Percentiles rank a stretch among this genome's conserved stretches.
phyloP scores from a whole-genome alignment of 2,113 vertebrate species.

The Speoplatyrhinus poulsoni region DNA sequence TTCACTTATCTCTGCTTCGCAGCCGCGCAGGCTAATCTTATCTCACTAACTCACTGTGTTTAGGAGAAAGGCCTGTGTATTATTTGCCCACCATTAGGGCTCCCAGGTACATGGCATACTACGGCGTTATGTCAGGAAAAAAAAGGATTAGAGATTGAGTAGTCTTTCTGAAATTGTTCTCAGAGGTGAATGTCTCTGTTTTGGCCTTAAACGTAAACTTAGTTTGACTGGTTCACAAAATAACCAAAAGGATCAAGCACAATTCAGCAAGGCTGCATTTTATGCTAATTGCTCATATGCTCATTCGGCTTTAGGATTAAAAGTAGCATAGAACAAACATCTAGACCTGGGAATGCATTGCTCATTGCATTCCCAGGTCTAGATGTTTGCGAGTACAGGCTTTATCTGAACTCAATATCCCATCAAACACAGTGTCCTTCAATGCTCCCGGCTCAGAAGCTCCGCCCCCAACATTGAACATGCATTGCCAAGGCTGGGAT shows the following conservation, averaged over 20 bases:
- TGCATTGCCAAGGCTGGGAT: too few species aligned
- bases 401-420: too few species aligned
- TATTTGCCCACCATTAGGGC: constrained; percentile 29
- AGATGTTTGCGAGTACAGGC: too few species aligned
- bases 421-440: too few species aligned
- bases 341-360: too few species aligned
- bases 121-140: constrained; percentile 16
- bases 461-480: too few species aligned
- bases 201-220: neutral
- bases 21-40: constrained; percentile 63
- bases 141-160: constrained; percentile 38
- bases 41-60: constrained; percentile 41
- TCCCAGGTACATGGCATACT: constrained; percentile 36
- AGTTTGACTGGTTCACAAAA: neutral
- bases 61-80: constrained; percentile 41
- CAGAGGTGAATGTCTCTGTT: constrained; percentile 16
- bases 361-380: too few species aligned
- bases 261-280: constrained; percentile 22
- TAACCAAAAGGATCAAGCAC: neutral
- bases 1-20: constrained; percentile 65
- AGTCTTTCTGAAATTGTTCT: constrained; percentile 45
- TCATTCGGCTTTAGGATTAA: too few species aligned
- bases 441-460: too few species aligned
- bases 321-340: too few species aligned
- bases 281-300: too few species aligned